Evolutionary conservation across 2,113 vertebrate genomes (phyloP), one percentile per base, ranked within the genome.

Genomic region (Grammomys dolichurus): DNA sequence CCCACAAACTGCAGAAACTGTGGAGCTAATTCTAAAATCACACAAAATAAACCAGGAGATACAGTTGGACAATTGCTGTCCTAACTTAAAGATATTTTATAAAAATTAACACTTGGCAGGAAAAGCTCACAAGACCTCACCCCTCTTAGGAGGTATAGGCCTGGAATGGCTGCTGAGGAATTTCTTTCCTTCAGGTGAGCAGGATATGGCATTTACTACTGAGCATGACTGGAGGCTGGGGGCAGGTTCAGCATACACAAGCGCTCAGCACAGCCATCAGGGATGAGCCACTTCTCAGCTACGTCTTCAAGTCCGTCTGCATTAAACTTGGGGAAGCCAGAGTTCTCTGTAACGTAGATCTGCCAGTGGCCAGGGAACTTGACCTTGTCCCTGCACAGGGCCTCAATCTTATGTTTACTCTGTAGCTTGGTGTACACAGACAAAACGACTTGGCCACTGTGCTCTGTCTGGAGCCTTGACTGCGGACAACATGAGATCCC

Each of bases 21-120:
- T 33, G 60, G 89, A 89, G 20, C 58, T 82, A 24, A 40, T 46
- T 73, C n/a, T 75, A 76, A 92, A 95, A 89, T 75, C 36, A 63
- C n/a, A 88, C 65, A 88, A 12, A 88, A 95, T 31, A 89, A 78
- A 9, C 28, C 60, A 76, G 56, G 89, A 76, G 28, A 86, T 40
- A 46, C 7, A 65, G 58, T 22, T 72, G 24, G 72, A 90, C 69
- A 69, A 31, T 77, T 80, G 43, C 33, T 43, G 5, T 11, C 81
- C 58, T 63, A 63, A 46, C 16, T 43, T 84, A 43, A 63, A 84
- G 17, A 58, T 81, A 51, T 13, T 22, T 60, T 40, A 13, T 58
- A 82, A 58, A 81, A 40, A 14, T 40, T 40, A 82, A 82, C 19
- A 13, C 33, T 82, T 82, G 36, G 33, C 51, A 58, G 54, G 51